Conservation (phyloP, 2,797 vertebrate species). For the Tamandua tetradactyla region DNA sequence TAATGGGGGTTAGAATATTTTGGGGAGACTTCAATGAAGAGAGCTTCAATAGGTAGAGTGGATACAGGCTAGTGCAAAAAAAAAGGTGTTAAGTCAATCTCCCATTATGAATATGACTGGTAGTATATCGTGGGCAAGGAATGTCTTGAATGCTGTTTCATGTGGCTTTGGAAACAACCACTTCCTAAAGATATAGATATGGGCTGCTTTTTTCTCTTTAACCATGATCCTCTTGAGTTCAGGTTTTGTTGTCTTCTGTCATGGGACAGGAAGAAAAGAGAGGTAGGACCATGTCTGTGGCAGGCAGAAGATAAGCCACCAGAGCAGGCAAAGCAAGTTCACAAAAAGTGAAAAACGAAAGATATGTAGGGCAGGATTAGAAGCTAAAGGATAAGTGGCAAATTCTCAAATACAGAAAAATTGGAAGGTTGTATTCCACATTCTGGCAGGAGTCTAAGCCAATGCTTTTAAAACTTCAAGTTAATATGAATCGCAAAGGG, state of each 20-base stretch:
- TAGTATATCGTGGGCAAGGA: background rate
- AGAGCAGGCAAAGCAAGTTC: background rate
- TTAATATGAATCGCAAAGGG: background rate
- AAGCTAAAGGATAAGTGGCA: background rate
- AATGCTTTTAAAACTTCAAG: background rate
- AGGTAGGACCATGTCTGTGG: background rate
- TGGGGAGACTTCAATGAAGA: background rate
- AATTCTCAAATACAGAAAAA: background rate
- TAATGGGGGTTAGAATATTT: background rate
- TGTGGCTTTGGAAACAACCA: slow-evolving; percentile 5
- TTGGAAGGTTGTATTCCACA: background rate
- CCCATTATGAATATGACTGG: background rate
- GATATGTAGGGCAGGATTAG: background rate
- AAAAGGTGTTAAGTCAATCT: background rate
- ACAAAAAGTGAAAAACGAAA: slow-evolving; percentile 25
- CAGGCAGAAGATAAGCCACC: background rate
- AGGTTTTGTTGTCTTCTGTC: background rate
- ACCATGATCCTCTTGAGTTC: background rate
- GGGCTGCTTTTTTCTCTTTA: background rate
- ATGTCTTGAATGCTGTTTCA: background rate
- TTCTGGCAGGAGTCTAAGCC: background rate
- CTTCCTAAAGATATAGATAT: background rate
- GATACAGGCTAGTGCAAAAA: background rate
- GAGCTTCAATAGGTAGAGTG: background rate
- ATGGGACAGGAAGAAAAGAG: background rate